Percentiles rank a stretch among this genome's conserved stretches.
Conservation (phyloP, 1,140 invertebrate genomes). For the Diorhabda sublineata region DNA sequence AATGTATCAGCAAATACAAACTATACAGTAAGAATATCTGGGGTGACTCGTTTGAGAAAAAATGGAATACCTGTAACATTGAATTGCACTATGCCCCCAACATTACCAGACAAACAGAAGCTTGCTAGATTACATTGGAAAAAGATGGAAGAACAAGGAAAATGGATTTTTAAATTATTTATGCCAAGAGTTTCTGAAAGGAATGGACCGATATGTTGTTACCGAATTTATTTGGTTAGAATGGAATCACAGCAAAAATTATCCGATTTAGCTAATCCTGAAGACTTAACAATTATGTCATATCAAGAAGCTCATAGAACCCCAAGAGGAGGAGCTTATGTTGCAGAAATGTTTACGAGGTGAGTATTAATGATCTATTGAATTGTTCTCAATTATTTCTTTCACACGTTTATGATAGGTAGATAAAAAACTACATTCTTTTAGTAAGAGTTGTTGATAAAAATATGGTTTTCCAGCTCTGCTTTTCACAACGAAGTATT, state of each 20-base stretch:
- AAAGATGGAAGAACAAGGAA: slow-evolving; percentile 62
- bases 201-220: slow-evolving; percentile 84
- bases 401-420: too few species aligned
- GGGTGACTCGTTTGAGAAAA: slow-evolving; percentile 66
- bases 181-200: slow-evolving; percentile 73
- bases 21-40: slow-evolving; percentile 67
- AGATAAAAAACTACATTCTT: too few species aligned
- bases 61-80: slow-evolving; percentile 58
- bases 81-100: slow-evolving; percentile 64
- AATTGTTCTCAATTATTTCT: too few species aligned
- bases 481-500: slow-evolving; percentile 58
- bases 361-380: slow-evolving; percentile 31
- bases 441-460: too few species aligned
- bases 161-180: slow-evolving; percentile 66
- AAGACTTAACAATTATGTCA: slow-evolving; percentile 62
- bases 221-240: slow-evolving; percentile 72
- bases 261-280: slow-evolving; percentile 61
- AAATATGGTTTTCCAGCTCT: slow-evolving; percentile 44
- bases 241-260: slow-evolving; percentile 61
- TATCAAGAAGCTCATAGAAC: slow-evolving; percentile 69
- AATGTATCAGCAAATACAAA: slow-evolving; percentile 73
- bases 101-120: slow-evolving; percentile 62
- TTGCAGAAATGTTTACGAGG: slow-evolving; percentile 77
- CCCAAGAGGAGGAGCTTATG: slow-evolving; percentile 64
- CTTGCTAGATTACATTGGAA: slow-evolving; percentile 65